Percentiles rank a stretch among this genome's conserved stretches.
Evolutionary conservation across 2,888 invertebrate species (phyloP).

Genomic region (Scelioninae gen. 2): DNA sequence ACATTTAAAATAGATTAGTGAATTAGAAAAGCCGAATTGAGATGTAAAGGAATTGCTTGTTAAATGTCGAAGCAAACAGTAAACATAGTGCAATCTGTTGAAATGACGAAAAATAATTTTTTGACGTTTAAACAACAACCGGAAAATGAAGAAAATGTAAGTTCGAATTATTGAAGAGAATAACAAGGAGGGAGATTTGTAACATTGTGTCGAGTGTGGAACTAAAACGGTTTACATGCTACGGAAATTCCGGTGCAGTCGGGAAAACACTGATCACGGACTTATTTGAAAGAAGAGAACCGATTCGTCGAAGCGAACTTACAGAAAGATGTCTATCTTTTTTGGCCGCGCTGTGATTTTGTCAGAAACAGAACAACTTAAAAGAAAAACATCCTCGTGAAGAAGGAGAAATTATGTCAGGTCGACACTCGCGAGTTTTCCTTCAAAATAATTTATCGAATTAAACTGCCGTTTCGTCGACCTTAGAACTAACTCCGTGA

Average conservation of each 20-base stretch:
- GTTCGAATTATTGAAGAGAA: slow-evolving; percentile 46
- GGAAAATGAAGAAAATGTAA: slow-evolving; percentile 39
- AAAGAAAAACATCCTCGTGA: slow-evolving; percentile 31
- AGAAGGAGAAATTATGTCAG: slow-evolving; percentile 14
- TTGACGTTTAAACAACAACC: slow-evolving; percentile 20
- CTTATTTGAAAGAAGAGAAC: slow-evolving; percentile 52
- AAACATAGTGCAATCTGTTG: too few relatives aligned
- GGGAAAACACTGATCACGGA: slow-evolving; percentile 56
- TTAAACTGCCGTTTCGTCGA: too few relatives aligned
- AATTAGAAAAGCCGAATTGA: too few relatives aligned
- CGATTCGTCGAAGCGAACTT: slow-evolving; percentile 49
- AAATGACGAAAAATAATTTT: neutral
- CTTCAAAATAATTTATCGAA: too few relatives aligned
- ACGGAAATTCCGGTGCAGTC: slow-evolving; percentile 62
- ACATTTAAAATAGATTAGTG: too few relatives aligned
- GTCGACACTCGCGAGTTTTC: neutral
- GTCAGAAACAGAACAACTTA: slow-evolving; percentile 47
- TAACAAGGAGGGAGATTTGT: slow-evolving; percentile 53
- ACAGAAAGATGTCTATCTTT: slow-evolving; percentile 47
- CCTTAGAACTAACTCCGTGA: too few relatives aligned
- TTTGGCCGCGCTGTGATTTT: slow-evolving; percentile 38
- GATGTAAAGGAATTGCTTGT: too few relatives aligned
- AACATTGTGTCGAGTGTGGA: slow-evolving; percentile 53
- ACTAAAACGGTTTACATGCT: slow-evolving; percentile 60
- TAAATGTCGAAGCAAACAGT: too few relatives aligned